Evolutionary conservation across 2,888 invertebrate species (phyloP), one percentile per base, ranked within the genome.

Genomic region (Papilio demoleus): DNA sequence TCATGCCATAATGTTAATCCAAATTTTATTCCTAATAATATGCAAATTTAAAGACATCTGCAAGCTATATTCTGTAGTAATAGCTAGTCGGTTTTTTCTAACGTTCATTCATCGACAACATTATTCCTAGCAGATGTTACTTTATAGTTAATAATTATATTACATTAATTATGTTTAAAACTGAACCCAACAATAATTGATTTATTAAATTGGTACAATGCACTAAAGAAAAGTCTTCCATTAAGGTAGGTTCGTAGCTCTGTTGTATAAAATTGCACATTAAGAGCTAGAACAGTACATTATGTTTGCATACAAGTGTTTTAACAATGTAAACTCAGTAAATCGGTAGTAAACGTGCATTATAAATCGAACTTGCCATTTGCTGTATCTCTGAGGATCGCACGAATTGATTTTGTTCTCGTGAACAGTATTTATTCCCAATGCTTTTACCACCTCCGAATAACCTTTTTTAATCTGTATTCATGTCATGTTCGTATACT

Each of bases 341-440:
- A 19, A 12, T 8, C 47, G 19, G 19, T 62, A 47, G n/a, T 40
- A 60, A 40, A 2, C 53, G n/a, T 40, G 40, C 53, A 64, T 64
- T 64, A 60, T 60, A 38, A 12, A 47, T 66, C 17, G 38, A 60
- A 12, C 45, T 38, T 17, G 31, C 58, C 36, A 36, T 38, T 36
- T 36, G 34, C 27, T 8, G 53, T 56, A 58, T 63, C 63, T 45
- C 63, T 12, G n/a, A 63, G 63, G 63, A 68, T 34, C 27, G 42
- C 14, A 34, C 45, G 24, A 56, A 63, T 68, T 63, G 58, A 45
- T 67, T 67, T n/a, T 38, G 36, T 50, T 45, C 34, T 45, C 27
- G 50, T 60, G 38, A 67, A 50, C 50, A 24, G 60, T 60, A 45
- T 47, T 67, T 67, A 67, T 67, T 50, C 66, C 47, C 66, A 60